Percentiles rank a stretch among this genome's conserved stretches.
phyloP scores from a whole-genome alignment of 2,888 invertebrate genomes.

The Troglohyphantes excavatus region DNA sequence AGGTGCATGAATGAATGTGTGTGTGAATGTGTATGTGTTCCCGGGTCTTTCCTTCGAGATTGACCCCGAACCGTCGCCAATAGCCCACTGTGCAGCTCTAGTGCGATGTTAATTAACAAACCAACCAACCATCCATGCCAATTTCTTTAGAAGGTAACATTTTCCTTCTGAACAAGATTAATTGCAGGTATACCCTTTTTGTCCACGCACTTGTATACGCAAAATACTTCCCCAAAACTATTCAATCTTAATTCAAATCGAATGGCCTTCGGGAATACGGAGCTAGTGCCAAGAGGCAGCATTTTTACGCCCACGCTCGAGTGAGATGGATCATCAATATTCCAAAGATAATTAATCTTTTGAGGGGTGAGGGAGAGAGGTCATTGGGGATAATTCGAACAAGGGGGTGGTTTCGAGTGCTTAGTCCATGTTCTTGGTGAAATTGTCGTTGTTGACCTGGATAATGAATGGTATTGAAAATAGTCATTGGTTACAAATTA shows the following conservation, averaged over 20 bases:
- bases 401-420: too few species aligned
- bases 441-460: background rate
- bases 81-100: too few species aligned
- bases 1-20: too few species aligned
- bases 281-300: background rate
- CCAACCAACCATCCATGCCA: too few species aligned
- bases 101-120: too few species aligned
- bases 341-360: slow-evolving; percentile 24
- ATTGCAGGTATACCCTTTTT: too few species aligned
- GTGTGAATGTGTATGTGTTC: too few species aligned
- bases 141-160: too few species aligned
- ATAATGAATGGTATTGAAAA: background rate
- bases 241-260: background rate
- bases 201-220: too few species aligned
- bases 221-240: background rate
- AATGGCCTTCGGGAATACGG: background rate
- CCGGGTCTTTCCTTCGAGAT: too few species aligned
- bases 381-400: background rate
- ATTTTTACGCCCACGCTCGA: background rate
- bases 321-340: slow-evolving; percentile 18
- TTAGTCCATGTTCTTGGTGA: background rate
- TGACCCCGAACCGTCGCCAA: too few species aligned
- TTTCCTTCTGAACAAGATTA: too few species aligned
- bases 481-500: background rate
- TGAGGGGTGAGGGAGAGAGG: background rate